Evolutionary conservation across 2,888 invertebrate genomes (phyloP).

Genomic region (Pseudococcus viburni): DNA sequence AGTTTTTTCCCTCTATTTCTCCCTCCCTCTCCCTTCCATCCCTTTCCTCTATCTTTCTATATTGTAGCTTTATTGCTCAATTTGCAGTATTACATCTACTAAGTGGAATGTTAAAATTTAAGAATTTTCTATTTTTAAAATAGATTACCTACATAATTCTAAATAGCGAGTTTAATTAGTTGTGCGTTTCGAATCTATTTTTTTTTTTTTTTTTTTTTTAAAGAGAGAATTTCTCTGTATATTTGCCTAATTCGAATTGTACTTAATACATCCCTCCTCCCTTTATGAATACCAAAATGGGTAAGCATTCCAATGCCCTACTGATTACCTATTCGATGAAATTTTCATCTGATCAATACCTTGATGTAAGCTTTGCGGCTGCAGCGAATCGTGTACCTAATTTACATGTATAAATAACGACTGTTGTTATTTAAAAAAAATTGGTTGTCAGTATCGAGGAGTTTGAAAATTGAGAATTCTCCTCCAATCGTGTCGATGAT

Average conservation of each 20-base stretch:
- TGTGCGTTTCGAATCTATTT: neutral
- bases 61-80: slow-evolving; percentile 46
- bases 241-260: neutral
- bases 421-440: neutral
- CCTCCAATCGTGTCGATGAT: neutral
- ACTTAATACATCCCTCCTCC: no score
- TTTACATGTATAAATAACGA: neutral
- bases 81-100: slow-evolving; percentile 37
- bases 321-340: no score
- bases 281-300: no score
- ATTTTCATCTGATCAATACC: no score
- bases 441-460: neutral
- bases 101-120: slow-evolving; percentile 21
- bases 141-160: neutral
- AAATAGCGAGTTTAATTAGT: neutral
- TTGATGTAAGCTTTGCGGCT: neutral
- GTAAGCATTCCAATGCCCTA: no score
- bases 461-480: neutral
- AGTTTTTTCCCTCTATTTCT: neutral
- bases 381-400: neutral
- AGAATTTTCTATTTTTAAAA: slow-evolving; percentile 49
- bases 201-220: no score
- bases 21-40: no score
- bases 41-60: neutral
- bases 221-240: neutral